Evolutionary conservation across 1,140 invertebrate genomes (phyloP).

Genomic region (Drosophila micromelanica): DNA sequence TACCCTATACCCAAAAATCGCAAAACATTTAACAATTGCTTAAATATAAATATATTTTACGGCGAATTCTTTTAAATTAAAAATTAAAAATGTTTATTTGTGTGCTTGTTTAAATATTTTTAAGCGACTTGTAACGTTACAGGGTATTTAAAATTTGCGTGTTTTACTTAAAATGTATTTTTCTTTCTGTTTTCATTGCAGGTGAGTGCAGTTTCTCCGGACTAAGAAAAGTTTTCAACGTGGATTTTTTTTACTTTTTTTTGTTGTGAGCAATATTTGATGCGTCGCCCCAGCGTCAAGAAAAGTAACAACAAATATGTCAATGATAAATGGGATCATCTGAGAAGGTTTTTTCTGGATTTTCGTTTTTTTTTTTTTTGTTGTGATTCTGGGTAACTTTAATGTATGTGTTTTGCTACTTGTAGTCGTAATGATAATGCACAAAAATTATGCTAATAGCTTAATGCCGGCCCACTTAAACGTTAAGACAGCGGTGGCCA

Average conservation of each 20-base stretch:
- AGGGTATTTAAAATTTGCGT: conserved; percentile 13
- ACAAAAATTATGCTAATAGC: conserved; percentile 81
- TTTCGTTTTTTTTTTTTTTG: neutral
- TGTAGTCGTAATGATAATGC: conserved; percentile 67
- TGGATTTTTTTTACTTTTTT: conserved; percentile 3
- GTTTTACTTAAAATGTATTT: conserved; percentile 16
- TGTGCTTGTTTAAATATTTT: too few species aligned
- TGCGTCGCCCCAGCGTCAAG: conserved; percentile 31
- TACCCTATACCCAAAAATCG: neutral
- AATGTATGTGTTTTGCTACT: conserved; percentile 20
- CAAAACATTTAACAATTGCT: neutral
- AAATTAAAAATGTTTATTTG: too few species aligned
- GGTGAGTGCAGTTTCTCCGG: conserved; percentile 59
- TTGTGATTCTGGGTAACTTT: neutral
- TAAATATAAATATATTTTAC: too few species aligned
- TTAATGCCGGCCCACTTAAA: conserved; percentile 77
- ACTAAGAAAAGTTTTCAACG: neutral
- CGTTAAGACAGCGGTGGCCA: conserved; percentile 64
- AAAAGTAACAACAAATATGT: conserved; percentile 50
- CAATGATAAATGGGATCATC: conserved; percentile 75
- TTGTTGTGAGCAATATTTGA: conserved; percentile 52
- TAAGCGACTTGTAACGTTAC: neutral
- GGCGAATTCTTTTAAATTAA: too few species aligned
- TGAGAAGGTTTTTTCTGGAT: conserved; percentile 2
- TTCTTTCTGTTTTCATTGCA: conserved; percentile 53